Conservation (phyloP, 2,888 invertebrate species). For the Helobdella robusta region DNA sequence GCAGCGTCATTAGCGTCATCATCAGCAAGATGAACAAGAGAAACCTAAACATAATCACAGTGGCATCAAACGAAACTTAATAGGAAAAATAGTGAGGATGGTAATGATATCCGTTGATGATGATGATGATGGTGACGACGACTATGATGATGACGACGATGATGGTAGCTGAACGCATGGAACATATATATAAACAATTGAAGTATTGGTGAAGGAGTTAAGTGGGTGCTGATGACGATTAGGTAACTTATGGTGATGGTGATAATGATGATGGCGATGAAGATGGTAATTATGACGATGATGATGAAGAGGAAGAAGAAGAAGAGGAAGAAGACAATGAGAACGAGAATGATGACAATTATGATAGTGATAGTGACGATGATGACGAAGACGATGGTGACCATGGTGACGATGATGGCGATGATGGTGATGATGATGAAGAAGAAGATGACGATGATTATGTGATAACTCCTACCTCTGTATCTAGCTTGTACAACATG, state of each 20-base stretch:
- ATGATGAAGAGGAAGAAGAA: conserved; percentile 8
- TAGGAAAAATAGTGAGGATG: no score
- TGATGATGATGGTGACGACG: background rate
- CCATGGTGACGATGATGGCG: conserved; percentile 24
- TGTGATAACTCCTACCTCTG: no score
- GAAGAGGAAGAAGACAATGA: background rate
- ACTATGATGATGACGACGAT: background rate
- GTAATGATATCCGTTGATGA: no score
- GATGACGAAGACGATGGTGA: conserved; percentile 23
- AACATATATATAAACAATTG: no score
- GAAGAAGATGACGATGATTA: conserved; percentile 24
- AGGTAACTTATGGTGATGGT: conserved; percentile 19
- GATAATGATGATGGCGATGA: conserved; percentile 22
- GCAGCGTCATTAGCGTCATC: no score
- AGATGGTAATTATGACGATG: conserved; percentile 15
- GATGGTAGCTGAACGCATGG: no score
- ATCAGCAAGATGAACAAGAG: no score
- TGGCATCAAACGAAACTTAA: no score
- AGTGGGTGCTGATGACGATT: background rate
- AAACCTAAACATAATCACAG: no score
- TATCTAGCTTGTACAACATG: no score
- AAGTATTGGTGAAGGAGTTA: no score
- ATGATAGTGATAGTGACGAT: conserved; percentile 14
- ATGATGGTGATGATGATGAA: conserved; percentile 20
- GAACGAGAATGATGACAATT: conserved; percentile 4